Base-by-base conservation (phyloP, 2,888 invertebrate genomes). In the Synanthedon formicaeformis region DNA sequence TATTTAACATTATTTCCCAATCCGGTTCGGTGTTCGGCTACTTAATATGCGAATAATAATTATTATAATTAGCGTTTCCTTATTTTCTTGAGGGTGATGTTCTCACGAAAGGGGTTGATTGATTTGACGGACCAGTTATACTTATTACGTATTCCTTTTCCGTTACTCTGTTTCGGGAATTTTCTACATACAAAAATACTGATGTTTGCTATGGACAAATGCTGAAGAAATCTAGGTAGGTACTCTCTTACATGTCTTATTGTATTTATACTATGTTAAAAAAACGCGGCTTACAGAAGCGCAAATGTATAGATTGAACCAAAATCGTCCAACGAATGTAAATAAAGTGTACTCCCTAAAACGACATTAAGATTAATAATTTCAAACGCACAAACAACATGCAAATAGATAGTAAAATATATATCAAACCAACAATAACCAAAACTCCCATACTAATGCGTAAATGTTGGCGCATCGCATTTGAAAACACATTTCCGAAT, bases 21-120 rank as follows among this genome's bases (percentile, higher is more conserved):
- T 60, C 66, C 65, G 62, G 67, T 63, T 62, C 53, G 40, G 60
- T 34, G 34, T 53, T 59, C 51, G 61, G 55, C 70, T 78, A 69
- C 73, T 86, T 84, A 84, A 79, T 84, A 87, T 86, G 85, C 81
- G 80, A 83, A 85, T 86, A 84, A 78, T 76, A 83, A 85, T 49
- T 49, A 49, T 45, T 45, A 45, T 45, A 45, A 49, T 84, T 84
- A 84, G 69, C 66, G 67, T 76, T 83, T 79, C 75, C 76, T 71
- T 73, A 73, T 79, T 78, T 78, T 71, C 73, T 77, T 74, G 60
- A 54, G 58, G 64, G 62, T 56, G 65, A 63, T 66, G 73, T 84
- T 83, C 86, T 81, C 85, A 84, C 84, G 83, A 72, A 74, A 71
- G 73, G 81, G 82, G 78, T 73, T 75, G 75, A 78, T 78, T 74